A percentile compares a stretch with the other conserved stretches of the same genome.
These are phyloP conservation scores for Tetranychus piercei DNA, from an alignment of 2,888 invertebrate species.

Conservation along the genomic window DNA sequence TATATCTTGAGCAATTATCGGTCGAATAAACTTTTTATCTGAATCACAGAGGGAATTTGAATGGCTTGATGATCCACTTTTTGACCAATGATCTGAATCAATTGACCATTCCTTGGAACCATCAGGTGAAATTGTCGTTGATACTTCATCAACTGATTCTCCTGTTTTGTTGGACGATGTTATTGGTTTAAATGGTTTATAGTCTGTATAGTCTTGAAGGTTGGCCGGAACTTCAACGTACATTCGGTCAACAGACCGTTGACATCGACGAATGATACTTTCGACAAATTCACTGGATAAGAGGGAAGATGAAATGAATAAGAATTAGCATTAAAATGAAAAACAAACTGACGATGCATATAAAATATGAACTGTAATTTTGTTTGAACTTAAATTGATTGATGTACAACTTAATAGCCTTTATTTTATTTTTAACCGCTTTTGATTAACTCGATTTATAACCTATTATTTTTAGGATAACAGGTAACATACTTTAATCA, in stretches of 20 bases:
- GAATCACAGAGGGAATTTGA: conserved; percentile 26
- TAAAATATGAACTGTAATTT: not conserved
- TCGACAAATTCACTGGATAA: not conserved
- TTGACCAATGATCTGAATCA: not conserved
- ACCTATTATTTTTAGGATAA: too few relatives aligned
- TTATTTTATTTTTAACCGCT: too few relatives aligned
- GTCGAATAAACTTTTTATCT: conserved; percentile 27
- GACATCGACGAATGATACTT: not conserved
- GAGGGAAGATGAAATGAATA: too few relatives aligned
- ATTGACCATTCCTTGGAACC: not conserved
- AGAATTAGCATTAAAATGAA: not conserved
- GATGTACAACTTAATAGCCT: too few relatives aligned
- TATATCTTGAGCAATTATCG: conserved; percentile 29
- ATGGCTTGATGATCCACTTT: not conserved
- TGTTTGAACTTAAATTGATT: too few relatives aligned
- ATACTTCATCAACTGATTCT: not conserved
- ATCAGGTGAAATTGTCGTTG: not conserved
- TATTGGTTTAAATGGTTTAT: not conserved
- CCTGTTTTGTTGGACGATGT: not conserved
- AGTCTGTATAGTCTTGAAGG: not conserved
- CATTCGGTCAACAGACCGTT: not conserved
- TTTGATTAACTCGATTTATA: too few relatives aligned
- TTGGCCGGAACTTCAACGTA: conserved; percentile 12
- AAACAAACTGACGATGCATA: not conserved
- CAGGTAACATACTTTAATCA: too few relatives aligned